Percentiles rank a stretch among this genome's conserved stretches.
Evolutionary conservation across 1,140 invertebrate genomes (phyloP).

Genomic region (Drosophila bipectinata): DNA sequence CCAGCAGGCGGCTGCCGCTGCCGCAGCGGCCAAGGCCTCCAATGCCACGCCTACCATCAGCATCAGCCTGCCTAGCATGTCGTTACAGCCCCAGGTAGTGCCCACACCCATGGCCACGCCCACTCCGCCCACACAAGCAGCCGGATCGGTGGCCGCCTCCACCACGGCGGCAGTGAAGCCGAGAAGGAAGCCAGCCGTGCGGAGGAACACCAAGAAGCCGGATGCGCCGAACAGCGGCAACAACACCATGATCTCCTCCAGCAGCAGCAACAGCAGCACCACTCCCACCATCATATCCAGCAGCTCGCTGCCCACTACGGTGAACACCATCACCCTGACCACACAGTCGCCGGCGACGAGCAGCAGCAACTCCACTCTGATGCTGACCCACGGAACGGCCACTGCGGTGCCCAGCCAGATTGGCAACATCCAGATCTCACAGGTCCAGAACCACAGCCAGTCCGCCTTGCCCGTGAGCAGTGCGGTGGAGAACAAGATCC

Average conservation of each 20-base stretch:
- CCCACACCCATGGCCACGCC: conserved; percentile 38
- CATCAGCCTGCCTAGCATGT: conserved; percentile 63
- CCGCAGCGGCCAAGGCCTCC: conserved; percentile 24
- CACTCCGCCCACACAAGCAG: conserved; percentile 26
- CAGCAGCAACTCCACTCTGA: conserved; percentile 42
- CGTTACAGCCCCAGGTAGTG: conserved; percentile 48
- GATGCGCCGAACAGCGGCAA: conserved; percentile 29
- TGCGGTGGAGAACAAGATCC: conserved; percentile 82
- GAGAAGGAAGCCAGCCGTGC: conserved; percentile 73
- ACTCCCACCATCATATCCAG: conserved; percentile 19
- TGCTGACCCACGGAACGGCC: conserved; percentile 49
- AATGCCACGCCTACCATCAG: conserved; percentile 59
- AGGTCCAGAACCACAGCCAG: conserved; percentile 65
- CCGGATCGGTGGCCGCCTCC: conserved; percentile 35
- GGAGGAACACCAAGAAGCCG: conserved; percentile 72
- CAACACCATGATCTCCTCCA: conserved; percentile 13
- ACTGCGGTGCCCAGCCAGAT: conserved; percentile 83
- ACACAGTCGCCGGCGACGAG: conserved; percentile 24
- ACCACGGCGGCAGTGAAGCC: conserved; percentile 75
- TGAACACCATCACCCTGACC: conserved; percentile 55
- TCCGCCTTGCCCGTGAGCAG: conserved; percentile 54
- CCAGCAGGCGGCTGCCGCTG: conserved; percentile 71
- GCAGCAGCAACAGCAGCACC: conserved; percentile 17
- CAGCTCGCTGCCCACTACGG: conserved; percentile 31
- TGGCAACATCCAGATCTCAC: conserved; percentile 83